These are phyloP conservation scores for Drosophila nigromelanica DNA, from an alignment of 1,140 invertebrate genomes.

Conservation along the genomic window DNA sequence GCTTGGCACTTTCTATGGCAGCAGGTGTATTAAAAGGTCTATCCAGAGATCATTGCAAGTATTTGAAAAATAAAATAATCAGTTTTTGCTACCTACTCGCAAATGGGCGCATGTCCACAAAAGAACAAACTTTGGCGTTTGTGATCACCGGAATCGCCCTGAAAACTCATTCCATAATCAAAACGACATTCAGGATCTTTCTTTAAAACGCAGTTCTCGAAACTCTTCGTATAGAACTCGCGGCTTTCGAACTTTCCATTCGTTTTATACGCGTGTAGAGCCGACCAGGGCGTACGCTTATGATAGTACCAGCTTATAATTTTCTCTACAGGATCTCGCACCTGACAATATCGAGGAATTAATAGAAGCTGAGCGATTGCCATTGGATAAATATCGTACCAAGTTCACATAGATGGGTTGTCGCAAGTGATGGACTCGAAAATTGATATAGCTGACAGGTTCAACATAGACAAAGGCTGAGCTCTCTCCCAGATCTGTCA, in stretches of 20 bases:
- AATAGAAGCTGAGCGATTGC: background rate
- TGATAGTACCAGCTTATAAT: slow-evolving; percentile 95
- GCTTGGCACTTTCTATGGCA: slow-evolving; percentile 1
- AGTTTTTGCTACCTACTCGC: slow-evolving; percentile 85
- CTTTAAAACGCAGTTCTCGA: slow-evolving; percentile 92
- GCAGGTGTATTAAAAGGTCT: slow-evolving; percentile 4
- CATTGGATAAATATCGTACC: slow-evolving; percentile 83
- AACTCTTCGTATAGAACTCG: slow-evolving; percentile 92
- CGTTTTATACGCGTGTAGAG: slow-evolving; percentile 76
- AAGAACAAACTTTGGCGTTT: slow-evolving; percentile 90
- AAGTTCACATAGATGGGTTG: slow-evolving; percentile 95
- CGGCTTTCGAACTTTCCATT: slow-evolving; percentile 91
- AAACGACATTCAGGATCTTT: slow-evolving; percentile 93
- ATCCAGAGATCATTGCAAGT: background rate
- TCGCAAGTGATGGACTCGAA: slow-evolving; percentile 88
- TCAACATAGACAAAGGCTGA: slow-evolving; percentile 50
- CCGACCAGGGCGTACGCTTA: slow-evolving; percentile 90
- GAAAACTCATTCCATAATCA: slow-evolving; percentile 89
- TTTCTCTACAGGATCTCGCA: slow-evolving; percentile 92
- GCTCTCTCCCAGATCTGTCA: slow-evolving; percentile 55
- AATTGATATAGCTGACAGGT: slow-evolving; percentile 85
- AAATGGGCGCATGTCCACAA: slow-evolving; percentile 93
- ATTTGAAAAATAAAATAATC: background rate
- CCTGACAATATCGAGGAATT: slow-evolving; percentile 15
- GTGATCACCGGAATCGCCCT: slow-evolving; percentile 90